Evolutionary conservation across 2,797 vertebrate genomes (phyloP), one percentile per base, ranked within the genome.

Genomic region (Atherinosoma microstoma): DNA sequence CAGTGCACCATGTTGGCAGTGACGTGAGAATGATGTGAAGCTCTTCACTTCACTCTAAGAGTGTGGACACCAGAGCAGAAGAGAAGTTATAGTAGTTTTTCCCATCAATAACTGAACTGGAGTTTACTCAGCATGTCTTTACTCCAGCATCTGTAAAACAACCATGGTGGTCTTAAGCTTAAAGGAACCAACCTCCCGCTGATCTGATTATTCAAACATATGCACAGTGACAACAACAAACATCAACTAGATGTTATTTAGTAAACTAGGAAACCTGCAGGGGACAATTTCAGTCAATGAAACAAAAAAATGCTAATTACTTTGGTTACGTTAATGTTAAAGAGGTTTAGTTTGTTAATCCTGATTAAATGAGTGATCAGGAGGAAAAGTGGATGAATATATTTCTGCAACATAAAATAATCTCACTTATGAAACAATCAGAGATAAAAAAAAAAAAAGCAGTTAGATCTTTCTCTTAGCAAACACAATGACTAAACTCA

Each of bases 1-100:
- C 90, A 89, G 24, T 12, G 68, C 32, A 32, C 67, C 88, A 67
- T 84, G 81, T 85, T 70, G 84, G 60, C 70, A 24, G 61, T 86
- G 85, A 90, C 78, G 84, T 78, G 83, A 76, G 32, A 69, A 64
- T 45, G 86, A 82, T 65, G 82, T 1, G 34, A 38, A 16, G 4
- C 58, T 67, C 54, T 54, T 72, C 70, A n/a, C 62, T 75, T 67
- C 36, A 32, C 11, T 15, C 4, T 34, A 40, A 29, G 29, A 67
- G 47, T 8, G 22, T 32, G 67, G 66, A 58, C 32, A 66, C 62
- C 13, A 38, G 9, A 54, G 40, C 59, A 47, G 63, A 47, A 24
- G 30, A 34, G 10, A 7, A 30, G 68, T 11, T n/a, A 6, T 16
- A 15, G 51, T 22, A 8, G 77, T 3, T 47, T 6, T 18, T 45